Percentiles rank a stretch among this genome's conserved stretches.
Evolutionary conservation across 2,113 vertebrate genomes (phyloP).

Genomic region (Mirza zaza): DNA sequence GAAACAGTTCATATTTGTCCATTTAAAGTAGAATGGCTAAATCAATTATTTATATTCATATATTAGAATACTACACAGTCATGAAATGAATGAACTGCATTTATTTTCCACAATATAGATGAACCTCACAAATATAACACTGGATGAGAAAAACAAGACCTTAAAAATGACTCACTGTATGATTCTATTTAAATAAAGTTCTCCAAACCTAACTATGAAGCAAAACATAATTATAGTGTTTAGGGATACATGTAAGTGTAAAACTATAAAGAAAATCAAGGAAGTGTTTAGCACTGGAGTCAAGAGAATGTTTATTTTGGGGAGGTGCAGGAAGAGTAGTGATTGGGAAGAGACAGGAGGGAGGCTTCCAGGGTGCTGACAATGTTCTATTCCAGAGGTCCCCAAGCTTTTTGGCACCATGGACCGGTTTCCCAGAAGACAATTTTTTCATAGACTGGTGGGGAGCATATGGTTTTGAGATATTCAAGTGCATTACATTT

Average conservation of each 20-base stretch:
- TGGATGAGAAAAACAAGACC: neutral
- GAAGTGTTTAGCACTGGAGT: neutral
- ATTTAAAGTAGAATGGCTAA: neutral
- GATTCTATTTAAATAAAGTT: neutral
- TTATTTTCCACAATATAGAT: neutral
- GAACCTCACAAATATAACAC: neutral
- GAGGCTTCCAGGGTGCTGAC: neutral
- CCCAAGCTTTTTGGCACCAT: too few relatives aligned
- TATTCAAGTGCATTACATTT: too few relatives aligned
- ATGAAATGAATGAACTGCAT: neutral
- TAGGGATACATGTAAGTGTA: neutral
- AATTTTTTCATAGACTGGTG: too few relatives aligned
- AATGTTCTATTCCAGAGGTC: neutral
- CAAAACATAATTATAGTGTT: neutral
- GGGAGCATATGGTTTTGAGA: too few relatives aligned
- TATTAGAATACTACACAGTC: neutral
- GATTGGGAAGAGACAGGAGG: neutral
- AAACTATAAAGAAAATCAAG: neutral
- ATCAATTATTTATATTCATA: neutral
- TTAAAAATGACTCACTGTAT: neutral
- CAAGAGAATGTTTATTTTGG: neutral
- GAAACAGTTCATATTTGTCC: constrained; percentile 11
- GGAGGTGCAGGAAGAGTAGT: neutral
- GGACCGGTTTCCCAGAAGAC: too few relatives aligned
- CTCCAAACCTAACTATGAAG: neutral